Percentiles rank a stretch among this genome's conserved stretches.
Conservation (phyloP, 64 coral and sea anemone genomes). For the Anthopleura sola region DNA sequence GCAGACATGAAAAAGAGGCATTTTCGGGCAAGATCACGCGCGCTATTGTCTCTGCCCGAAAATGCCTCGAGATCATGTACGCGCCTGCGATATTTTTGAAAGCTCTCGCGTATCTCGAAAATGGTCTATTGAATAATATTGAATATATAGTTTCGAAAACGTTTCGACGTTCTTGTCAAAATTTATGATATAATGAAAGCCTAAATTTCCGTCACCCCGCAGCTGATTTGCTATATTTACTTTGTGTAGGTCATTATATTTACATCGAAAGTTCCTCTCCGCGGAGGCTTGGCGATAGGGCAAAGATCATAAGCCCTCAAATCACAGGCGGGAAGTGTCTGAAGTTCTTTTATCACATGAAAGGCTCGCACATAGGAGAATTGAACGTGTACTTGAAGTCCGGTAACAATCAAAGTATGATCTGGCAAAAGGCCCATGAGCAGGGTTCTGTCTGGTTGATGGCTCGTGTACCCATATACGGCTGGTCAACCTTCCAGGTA, state of each 20-base stretch:
- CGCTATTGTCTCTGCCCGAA: too few species aligned
- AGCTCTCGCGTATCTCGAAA: too few species aligned
- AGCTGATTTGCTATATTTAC: too few species aligned
- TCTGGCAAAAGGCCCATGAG: constrained; percentile 32
- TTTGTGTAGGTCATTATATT: neutral
- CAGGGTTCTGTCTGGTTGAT: neutral
- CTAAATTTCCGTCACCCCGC: neutral
- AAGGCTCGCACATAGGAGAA: constrained; percentile 50
- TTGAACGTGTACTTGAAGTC: constrained; percentile 69
- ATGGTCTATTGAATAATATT: too few species aligned
- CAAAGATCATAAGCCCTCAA: neutral
- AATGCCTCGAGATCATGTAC: too few species aligned
- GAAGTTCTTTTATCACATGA: constrained; percentile 86
- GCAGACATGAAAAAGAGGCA: too few species aligned
- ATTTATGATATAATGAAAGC: neutral
- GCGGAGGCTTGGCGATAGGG: neutral
- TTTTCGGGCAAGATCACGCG: too few species aligned
- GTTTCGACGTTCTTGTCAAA: neutral
- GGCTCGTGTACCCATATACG: neutral
- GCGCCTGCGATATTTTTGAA: too few species aligned
- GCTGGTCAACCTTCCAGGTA: neutral
- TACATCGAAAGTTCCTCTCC: constrained; percentile 18
- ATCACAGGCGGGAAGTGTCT: constrained; percentile 49
- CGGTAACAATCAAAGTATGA: neutral
- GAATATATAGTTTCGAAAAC: too few species aligned